Evolutionary conservation across 2,113 vertebrate species (phyloP), one percentile per base, ranked within the genome.

Genomic region (Seriola quinqueradiata): DNA sequence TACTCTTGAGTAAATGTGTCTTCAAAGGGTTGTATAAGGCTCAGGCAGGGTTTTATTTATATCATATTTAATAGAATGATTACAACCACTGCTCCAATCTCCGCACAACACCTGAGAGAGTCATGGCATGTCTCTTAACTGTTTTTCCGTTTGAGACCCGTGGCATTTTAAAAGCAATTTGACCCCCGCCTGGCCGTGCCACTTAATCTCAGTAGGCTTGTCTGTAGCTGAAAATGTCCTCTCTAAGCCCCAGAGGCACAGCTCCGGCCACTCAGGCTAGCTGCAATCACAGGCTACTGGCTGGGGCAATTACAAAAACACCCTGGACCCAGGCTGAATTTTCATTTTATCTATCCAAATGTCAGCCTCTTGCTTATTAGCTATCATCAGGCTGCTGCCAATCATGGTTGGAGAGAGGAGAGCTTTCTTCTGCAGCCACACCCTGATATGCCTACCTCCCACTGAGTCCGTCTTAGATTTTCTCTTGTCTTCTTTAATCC

Each of bases 261-360:
- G 69, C 87, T 81, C 44, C 32, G 75, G 83, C 88, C 88, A 84
- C 85, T 77, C 44, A 68, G 81, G 57, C 78, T 74, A 64, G 76
- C 81, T 71, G 83, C 89, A 92, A 91, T 94, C 93, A 86, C 89
- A 82, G 89, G 77, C 85, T 90, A 72, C 87, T 86, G 83, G 82
- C 84, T 83, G 74, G 89, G 79, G 82, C 90, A 95, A 94, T 94
- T 93, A 93, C 91, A 88, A 88, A 95, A 95, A 89, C 77, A 91
- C 88, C 82, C 82, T 52, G 86, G 88, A 88, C 93, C 76, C 79
- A 63, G 90, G 83, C 81, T 70, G 86, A 93, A 90, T 92, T 92
- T 92, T 88, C 88, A 93, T 94, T 89, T 94, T 92, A 93, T 94
- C 93, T 92, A 81, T 92, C 88, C 88, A 95, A 95, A 95, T 95